phyloP scores from a whole-genome alignment of 2,888 invertebrate genomes.

The Athalia cordata region DNA sequence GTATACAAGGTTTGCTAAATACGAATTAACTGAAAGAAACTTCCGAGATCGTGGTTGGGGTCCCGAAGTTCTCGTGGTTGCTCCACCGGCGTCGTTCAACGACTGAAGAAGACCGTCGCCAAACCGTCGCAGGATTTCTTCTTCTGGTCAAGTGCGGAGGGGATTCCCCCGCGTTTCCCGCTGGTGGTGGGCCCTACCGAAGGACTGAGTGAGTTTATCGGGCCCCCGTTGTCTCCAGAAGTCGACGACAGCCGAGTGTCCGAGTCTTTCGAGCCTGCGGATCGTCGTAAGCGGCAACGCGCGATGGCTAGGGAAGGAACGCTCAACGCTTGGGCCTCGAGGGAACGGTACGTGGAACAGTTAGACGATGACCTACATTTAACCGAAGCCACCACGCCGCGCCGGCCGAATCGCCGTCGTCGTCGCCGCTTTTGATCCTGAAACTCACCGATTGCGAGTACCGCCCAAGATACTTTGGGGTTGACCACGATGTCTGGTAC shows the following conservation, averaged over 20 bases:
- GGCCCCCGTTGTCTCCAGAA: conserved; percentile 34
- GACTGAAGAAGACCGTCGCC: conserved; percentile 28
- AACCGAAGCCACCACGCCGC: conserved; percentile 54
- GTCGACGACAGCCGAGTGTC: conserved; percentile 40
- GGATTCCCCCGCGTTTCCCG: conserved; percentile 27
- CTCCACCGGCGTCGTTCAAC: conserved; percentile 29
- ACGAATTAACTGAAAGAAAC: conserved; percentile 22
- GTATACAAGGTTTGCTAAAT: not conserved
- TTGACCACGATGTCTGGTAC: not conserved
- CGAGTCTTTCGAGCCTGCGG: conserved; percentile 19
- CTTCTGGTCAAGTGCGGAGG: conserved; percentile 36
- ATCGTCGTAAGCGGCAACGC: not conserved
- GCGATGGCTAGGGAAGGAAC: conserved; percentile 27
- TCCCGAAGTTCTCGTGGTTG: conserved; percentile 12
- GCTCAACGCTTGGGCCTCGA: conserved; percentile 54
- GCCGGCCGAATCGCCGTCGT: conserved; percentile 38
- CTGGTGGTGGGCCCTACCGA: conserved; percentile 6
- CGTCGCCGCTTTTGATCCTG: conserved; percentile 30
- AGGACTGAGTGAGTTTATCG: conserved; percentile 32
- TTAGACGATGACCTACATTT: conserved; percentile 73
- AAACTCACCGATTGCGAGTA: not conserved
- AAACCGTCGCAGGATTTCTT: conserved; percentile 16
- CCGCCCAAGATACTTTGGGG: conserved; percentile 11
- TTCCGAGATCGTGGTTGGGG: not conserved
- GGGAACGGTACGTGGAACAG: conserved; percentile 73